A percentile compares a stretch with the other conserved stretches of the same genome.
Conservation (phyloP, 2,888 invertebrate species). For the Aspidiotus destructor region DNA sequence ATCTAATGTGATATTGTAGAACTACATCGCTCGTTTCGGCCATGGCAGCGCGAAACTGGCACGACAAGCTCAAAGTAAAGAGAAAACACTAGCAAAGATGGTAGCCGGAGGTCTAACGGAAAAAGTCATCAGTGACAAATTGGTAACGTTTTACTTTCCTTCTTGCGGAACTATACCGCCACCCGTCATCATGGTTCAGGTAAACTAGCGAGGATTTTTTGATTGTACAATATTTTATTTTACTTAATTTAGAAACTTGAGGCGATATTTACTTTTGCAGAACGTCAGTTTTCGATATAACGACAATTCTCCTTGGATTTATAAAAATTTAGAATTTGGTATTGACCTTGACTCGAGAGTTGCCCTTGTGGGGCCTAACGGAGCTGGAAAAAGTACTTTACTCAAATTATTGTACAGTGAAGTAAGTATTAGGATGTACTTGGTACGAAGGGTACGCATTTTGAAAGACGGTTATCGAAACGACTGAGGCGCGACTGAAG, state of each 20-base stretch:
- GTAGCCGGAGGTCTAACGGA: constrained; percentile 95
- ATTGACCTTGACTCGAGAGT: constrained; percentile 93
- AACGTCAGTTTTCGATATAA: constrained; percentile 93
- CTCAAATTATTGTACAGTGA: constrained; percentile 92
- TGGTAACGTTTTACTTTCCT: constrained; percentile 90
- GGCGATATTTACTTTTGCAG: constrained; percentile 42
- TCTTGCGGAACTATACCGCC: constrained; percentile 93
- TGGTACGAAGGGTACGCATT: too few species aligned
- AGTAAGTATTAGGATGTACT: constrained; percentile 47
- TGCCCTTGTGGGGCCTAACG: constrained; percentile 95
- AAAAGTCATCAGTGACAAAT: constrained; percentile 83
- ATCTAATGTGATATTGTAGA: constrained; percentile 48
- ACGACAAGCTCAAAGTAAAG: constrained; percentile 97
- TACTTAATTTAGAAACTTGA: neutral
- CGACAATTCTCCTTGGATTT: constrained; percentile 79
- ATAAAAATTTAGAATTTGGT: constrained; percentile 95
- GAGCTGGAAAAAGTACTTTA: constrained; percentile 96
- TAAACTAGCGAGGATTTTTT: constrained; percentile 38
- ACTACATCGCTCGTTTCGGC: constrained; percentile 97
- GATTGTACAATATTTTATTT: neutral
- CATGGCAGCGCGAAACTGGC: constrained; percentile 98
- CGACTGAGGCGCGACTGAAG: too few species aligned
- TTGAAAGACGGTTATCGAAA: too few species aligned
- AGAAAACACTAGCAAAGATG: constrained; percentile 99
- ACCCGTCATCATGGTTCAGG: constrained; percentile 98